Evolutionary conservation across 2,797 vertebrate species (phyloP).

Genomic region (Catostomus latipinnis): DNA sequence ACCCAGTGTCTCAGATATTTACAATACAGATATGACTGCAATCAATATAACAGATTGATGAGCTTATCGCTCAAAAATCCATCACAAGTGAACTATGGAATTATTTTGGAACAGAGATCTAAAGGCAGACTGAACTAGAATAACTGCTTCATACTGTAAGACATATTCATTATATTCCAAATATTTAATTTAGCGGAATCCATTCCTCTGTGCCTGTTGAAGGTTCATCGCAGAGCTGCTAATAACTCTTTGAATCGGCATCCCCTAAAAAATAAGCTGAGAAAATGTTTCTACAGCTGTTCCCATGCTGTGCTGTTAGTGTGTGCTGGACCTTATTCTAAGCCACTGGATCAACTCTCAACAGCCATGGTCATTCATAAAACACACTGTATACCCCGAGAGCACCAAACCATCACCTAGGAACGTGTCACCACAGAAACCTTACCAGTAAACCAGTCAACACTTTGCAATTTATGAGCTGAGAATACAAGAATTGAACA

Average conservation of each 20-base stretch:
- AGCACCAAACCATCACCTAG: constrained; percentile 37
- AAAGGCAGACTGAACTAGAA: constrained; percentile 18
- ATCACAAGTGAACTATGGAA: constrained; percentile 28
- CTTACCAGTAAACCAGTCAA: constrained; percentile 29
- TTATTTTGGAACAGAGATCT: constrained; percentile 33
- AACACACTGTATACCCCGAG: constrained; percentile 45
- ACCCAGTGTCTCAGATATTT: constrained; percentile 23
- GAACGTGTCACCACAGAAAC: constrained; percentile 42
- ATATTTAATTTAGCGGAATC: constrained; percentile 46
- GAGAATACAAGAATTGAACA: constrained; percentile 4
- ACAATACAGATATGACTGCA: constrained; percentile 28
- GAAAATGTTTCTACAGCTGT: constrained; percentile 73
- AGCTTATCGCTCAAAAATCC: constrained; percentile 41
- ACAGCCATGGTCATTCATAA: constrained; percentile 49
- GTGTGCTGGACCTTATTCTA: constrained; percentile 50
- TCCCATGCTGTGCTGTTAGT: constrained; percentile 58
- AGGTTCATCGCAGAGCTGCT: constrained; percentile 53
- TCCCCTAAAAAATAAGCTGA: constrained; percentile 53
- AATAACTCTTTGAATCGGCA: constrained; percentile 60
- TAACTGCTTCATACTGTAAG: constrained; percentile 39
- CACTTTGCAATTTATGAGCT: constrained; percentile 25
- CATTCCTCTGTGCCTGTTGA: constrained; percentile 54
- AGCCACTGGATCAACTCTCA: constrained; percentile 51
- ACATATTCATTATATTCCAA: constrained; percentile 58
- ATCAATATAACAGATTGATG: constrained; percentile 17